Base-by-base conservation (phyloP, 2,888 invertebrate genomes). In the Morpho deidamia region DNA sequence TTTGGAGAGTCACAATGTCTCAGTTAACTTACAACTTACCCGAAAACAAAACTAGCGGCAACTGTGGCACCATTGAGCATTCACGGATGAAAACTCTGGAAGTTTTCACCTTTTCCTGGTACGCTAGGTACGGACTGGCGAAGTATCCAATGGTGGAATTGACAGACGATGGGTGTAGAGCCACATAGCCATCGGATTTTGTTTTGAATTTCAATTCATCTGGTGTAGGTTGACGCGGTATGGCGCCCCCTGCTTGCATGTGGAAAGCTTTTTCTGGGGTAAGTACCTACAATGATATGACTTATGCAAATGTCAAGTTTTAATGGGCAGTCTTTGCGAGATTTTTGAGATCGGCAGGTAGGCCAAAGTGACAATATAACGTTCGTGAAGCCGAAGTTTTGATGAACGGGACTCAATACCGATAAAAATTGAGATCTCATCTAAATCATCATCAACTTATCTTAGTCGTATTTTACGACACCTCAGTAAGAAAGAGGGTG, bases 61-160 rank as follows among this genome's bases (percentile, higher is more conserved):
- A 74, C 60, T 94, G 91, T 0, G 95, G 94, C 40, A 96, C 92
- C 94, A 96, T 94, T 0, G 95, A 94, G 63, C 95, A 94, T 70
- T 96, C 95, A 40, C 95, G 88, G 14, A 96, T 94, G 69, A 94
- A 96, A 35, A 96, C 93, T 66, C 93, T 91, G 3, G 93, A 94
- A 0, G 96, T 96, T 72, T 94, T 94, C 12, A 96, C 92, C 76
- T 96, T 96, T 74, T 96, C 96, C 72, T 96, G 95, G 70, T 93
- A 96, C 23, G 95, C 94, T 41, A 96, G 75, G 70, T 94, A 96
- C 0, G 96, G 95, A 69, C 95, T 94, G 8, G 91, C 83, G 71
- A 92, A 96, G 68, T 92, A 85, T 0, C 91, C 91, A 0, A 93
- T 83, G 8, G 81, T 86, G 2, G 93, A 92, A 74, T 95, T 95